Evolutionary conservation across 2,797 vertebrate genomes (phyloP), one percentile per base, ranked within the genome.

Genomic region (Eptatretus atami): DNA sequence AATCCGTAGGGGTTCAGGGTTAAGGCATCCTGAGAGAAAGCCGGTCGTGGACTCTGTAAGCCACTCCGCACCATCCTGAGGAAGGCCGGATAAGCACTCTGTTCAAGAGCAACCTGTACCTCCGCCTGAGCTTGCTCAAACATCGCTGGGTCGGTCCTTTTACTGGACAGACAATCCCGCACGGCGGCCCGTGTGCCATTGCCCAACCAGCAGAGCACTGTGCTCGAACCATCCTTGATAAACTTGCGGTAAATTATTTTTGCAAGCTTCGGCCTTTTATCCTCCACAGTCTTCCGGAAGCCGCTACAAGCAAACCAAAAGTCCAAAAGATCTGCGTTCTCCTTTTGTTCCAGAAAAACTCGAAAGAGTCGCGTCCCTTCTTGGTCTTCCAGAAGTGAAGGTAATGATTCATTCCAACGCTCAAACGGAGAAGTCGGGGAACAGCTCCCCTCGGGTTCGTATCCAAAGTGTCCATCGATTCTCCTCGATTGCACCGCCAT

Each of bases 241-340:
- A 93, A 98, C 70, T 87, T 95, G 69, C 83, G 85, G 71, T 94
- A 96, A 70, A 98, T 98, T 12, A 83, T 85, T 72, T 86, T 90
- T 3, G 90, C 86, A 70, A 93, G 75, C 73, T 92, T 98, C 10
- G 87, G 74, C 75, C 84, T 80, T 76, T 93, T 96, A 69, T 96
- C 86, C 72, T 84, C 86, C 69, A 88, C 86, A 63, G 88, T 79
- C 69, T 92, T 92, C 65, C 86, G 78, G 73, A 98, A 98, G 70
- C 92, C 92, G 0, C 82, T 96, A 77, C 92, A 98, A 1, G 83
- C 86, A 57, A 98, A 96, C 92, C 92, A 98, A 75, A 96, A 98
- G 77, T 98, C 87, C 76, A 98, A 74, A 75, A 94, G 73, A 67
- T 98, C 90, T 0, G 78, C 86, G 1, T 86, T 90, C 64, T 79